phyloP scores from a whole-genome alignment of 2,113 vertebrate species.

The Aleadryas rufinucha region DNA sequence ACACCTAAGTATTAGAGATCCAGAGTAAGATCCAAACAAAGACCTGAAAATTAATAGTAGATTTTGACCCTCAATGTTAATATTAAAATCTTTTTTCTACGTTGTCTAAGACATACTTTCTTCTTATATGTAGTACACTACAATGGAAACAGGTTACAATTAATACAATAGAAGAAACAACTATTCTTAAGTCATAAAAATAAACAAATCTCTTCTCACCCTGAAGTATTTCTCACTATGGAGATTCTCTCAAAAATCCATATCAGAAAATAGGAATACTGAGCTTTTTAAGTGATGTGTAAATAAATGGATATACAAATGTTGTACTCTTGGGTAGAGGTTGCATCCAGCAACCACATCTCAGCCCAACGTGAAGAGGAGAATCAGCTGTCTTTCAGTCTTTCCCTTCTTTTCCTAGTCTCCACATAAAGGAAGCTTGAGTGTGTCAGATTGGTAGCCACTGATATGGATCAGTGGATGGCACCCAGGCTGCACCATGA shows the following conservation, averaged over 20 bases:
- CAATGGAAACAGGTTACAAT: background rate
- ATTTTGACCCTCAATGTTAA: background rate
- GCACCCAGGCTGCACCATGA: background rate
- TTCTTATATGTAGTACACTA: background rate
- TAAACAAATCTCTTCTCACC: background rate
- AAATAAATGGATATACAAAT: background rate
- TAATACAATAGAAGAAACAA: background rate
- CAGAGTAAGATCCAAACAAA: background rate
- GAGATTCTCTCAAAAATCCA: background rate
- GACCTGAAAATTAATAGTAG: background rate
- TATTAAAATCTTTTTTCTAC: background rate
- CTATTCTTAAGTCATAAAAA: background rate
- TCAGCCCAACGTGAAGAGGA: accelerated
- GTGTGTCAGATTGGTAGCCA: background rate
- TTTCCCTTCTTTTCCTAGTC: background rate
- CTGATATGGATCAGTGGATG: background rate
- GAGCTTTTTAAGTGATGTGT: background rate
- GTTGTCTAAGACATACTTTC: background rate
- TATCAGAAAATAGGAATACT: background rate
- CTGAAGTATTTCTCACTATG: background rate
- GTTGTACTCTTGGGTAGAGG: background rate
- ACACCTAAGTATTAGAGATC: background rate
- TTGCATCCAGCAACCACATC: background rate
- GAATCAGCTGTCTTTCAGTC: background rate
- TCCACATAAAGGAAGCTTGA: background rate